These are phyloP conservation scores for Tricholaema leucomelas DNA, from an alignment of 2,113 vertebrate species.

Conservation along the genomic window DNA sequence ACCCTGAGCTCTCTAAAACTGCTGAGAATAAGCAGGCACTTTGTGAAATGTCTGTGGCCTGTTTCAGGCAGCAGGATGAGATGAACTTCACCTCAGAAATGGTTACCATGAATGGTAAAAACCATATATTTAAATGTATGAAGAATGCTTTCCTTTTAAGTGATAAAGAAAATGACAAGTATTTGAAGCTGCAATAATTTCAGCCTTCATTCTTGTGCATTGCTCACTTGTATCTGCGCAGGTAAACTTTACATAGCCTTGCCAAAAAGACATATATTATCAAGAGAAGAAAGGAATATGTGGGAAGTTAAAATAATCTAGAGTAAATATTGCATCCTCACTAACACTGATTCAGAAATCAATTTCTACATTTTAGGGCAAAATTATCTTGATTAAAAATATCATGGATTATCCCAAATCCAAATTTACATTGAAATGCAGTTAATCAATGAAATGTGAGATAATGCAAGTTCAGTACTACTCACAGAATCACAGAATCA, in stretches of 20 bases:
- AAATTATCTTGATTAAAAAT: background rate
- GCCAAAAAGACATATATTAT: background rate
- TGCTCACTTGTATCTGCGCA: background rate
- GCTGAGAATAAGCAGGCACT: background rate
- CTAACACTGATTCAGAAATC: background rate
- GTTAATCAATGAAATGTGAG: conserved; percentile 2
- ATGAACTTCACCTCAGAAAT: background rate
- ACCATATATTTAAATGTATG: background rate
- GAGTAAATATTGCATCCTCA: background rate
- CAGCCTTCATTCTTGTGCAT: background rate
- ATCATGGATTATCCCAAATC: background rate
- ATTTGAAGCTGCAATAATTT: background rate
- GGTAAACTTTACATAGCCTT: background rate
- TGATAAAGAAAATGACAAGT: background rate
- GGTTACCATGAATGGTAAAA: background rate
- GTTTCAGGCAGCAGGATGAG: background rate
- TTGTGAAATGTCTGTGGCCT: background rate
- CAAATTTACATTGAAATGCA: background rate
- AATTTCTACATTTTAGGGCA: background rate
- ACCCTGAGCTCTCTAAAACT: background rate
- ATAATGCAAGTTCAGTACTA: conserved; percentile 22
- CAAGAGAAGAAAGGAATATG: background rate
- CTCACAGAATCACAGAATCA: too few species aligned
- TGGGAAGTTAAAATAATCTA: background rate
- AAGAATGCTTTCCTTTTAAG: background rate